Base-by-base conservation (phyloP, 2,797 vertebrate species). In the Gymnoscopelus microlampas region DNA sequence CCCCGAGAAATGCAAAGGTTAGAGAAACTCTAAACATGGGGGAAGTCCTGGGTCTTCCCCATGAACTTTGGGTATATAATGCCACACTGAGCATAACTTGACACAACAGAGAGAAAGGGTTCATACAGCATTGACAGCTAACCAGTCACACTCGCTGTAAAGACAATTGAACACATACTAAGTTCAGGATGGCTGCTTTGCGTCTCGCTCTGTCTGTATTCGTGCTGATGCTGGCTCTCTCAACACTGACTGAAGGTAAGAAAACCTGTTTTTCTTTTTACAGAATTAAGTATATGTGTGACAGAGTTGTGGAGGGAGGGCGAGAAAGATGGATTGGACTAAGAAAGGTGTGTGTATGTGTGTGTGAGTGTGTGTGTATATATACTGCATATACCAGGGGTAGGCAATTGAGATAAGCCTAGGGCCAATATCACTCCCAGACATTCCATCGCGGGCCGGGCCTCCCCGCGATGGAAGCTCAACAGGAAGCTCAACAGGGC, bases 191-290 rank as follows among this genome's bases (percentile, higher is more conserved):
- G 92, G 71, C 89, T n/a, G 54, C 89, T 67, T 39, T 77, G 78
- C 93, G 92, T 66, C 65, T 92, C 23, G 14, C 73, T 68, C 73
- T 92, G 77, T 69, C 85, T 5, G 69, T 77, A 54, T 2, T 88
- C 1, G 78, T 87, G 26, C 58, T 93, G 72, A 39, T 91, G 73
- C 70, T 93, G 59, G 84, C 84, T 2, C 73, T 63, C 32, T 48
- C 86, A 48, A 7, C 76, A 3, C 23, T 93, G 58, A 88, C 78
- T 69, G 86, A 93, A 87, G 93, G 93, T 93, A 85, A 84, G 82
- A 67, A 14, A n/a, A 72, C 9, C 19, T 19, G 26, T 29, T 29
- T 29, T 29, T 29, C 26, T 29, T 29, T 29, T 29, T 29, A 29
- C 26, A 29, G 26, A 29, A 29, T 29, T 29, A 29, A 29, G 26